Conservation (phyloP, 2,888 invertebrate genomes). For the Neocrepidodera transversa region DNA sequence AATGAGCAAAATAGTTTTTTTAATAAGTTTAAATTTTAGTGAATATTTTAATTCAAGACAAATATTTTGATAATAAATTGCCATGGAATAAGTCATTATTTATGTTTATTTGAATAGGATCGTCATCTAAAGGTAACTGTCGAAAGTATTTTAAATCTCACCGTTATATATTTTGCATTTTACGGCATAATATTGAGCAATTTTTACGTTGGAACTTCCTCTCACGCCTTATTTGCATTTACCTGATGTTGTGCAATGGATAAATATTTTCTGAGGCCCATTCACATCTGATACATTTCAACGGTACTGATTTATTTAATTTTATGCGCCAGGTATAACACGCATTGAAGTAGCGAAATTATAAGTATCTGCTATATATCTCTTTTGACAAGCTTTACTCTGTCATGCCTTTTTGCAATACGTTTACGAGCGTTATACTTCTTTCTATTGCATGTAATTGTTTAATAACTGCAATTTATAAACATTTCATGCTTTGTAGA, state of each 20-base stretch:
- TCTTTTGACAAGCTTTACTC: slow-evolving; percentile 1
- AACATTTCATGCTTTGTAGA: slow-evolving; percentile 26
- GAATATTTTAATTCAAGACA: too few species aligned
- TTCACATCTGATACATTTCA: slow-evolving; percentile 41
- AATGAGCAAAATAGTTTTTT: too few species aligned
- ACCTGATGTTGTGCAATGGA: slow-evolving; percentile 67
- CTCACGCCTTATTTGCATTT: slow-evolving; percentile 65
- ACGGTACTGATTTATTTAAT: slow-evolving; percentile 44
- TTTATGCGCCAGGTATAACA: slow-evolving; percentile 16
- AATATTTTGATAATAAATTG: too few species aligned
- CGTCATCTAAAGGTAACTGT: too few species aligned
- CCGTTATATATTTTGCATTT: slow-evolving; percentile 4
- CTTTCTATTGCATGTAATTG: slow-evolving; percentile 27
- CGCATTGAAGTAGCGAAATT: slow-evolving; percentile 30
- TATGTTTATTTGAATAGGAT: too few species aligned
- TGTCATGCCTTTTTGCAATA: slow-evolving; percentile 10
- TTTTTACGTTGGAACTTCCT: slow-evolving; percentile 5
- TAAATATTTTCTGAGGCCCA: slow-evolving; percentile 60
- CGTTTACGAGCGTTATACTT: slow-evolving; percentile 12
- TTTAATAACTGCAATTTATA: slow-evolving; percentile 32
- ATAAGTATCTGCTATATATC: slow-evolving; percentile 18
- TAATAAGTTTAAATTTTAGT: too few species aligned
- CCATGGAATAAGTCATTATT: too few species aligned
- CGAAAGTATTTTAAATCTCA: neutral
- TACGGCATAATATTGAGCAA: neutral